Evolutionary conservation across 30 jellyfish, hydroid and myxozoan genomes (phyloP).

Genomic region (Haliclystus octoradiatus): DNA sequence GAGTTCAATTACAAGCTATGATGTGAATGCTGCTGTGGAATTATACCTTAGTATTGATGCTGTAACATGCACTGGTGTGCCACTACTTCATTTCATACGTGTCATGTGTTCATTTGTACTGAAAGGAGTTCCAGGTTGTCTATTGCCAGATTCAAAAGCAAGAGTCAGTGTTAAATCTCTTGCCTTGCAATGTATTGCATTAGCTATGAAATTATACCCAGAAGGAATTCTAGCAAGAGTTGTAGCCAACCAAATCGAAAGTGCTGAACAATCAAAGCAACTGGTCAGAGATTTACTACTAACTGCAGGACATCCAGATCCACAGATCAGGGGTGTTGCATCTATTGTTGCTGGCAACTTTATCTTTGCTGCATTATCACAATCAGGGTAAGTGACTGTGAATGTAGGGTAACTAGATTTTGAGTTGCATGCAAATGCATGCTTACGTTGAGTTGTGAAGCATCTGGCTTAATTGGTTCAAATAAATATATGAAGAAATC

Average conservation of each 20-base stretch:
- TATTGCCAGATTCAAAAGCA: slow-evolving; percentile 74
- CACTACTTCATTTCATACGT: slow-evolving; percentile 79
- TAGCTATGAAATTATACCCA: slow-evolving; percentile 69
- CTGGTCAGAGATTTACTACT: slow-evolving; percentile 71
- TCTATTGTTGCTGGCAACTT: slow-evolving; percentile 48
- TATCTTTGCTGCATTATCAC: slow-evolving; percentile 37
- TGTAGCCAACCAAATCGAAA: slow-evolving; percentile 51
- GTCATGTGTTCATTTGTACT: slow-evolving; percentile 87
- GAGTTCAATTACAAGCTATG: slow-evolving; percentile 73
- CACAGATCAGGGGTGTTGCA: slow-evolving; percentile 75
- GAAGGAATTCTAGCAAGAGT: slow-evolving; percentile 86
- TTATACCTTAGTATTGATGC: slow-evolving; percentile 84
- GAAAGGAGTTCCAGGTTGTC: slow-evolving; percentile 64
- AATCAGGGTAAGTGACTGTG: too few species aligned
- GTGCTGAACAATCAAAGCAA: slow-evolving; percentile 24
- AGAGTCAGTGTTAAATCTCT: slow-evolving; percentile 91
- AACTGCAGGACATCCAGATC: slow-evolving; percentile 63
- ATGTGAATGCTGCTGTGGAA: slow-evolving; percentile 68
- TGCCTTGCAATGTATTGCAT: slow-evolving; percentile 69
- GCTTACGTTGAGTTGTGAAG: too few species aligned
- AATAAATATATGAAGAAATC: too few species aligned
- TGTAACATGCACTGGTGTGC: slow-evolving; percentile 93
- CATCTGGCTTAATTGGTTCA: too few species aligned
- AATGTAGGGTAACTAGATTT: too few species aligned
- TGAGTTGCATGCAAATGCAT: too few species aligned